Conservation (phyloP, 2,113 vertebrate species). For the Asarcornis scutulata region DNA sequence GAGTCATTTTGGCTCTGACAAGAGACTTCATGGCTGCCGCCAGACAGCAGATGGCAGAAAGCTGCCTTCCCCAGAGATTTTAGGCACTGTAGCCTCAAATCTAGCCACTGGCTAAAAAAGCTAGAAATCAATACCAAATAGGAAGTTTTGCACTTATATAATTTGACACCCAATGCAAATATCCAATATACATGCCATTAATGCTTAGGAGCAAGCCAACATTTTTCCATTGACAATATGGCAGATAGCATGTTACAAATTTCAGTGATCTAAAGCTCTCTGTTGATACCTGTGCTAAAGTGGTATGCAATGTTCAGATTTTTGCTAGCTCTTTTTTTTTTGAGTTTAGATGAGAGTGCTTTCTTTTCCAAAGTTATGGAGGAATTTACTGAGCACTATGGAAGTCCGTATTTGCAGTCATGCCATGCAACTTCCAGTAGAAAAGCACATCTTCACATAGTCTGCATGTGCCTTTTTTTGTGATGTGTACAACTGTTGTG, state of each 20-base stretch:
- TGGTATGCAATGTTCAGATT: not conserved
- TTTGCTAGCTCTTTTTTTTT: not conserved
- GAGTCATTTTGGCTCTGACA: not conserved
- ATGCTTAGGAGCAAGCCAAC: not conserved
- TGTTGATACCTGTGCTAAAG: not conserved
- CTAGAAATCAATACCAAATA: not conserved
- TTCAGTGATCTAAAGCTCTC: not conserved
- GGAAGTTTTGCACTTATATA: not conserved
- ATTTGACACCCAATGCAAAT: not conserved
- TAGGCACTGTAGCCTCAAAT: not conserved
- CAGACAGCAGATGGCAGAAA: not conserved
- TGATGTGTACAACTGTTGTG: not conserved
- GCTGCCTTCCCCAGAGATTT: not conserved
- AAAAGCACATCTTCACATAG: not conserved
- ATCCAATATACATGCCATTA: not conserved
- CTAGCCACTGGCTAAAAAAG: not conserved
- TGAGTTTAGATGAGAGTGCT: not conserved
- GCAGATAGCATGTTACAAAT: not conserved
- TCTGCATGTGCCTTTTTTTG: not conserved
- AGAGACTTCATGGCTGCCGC: not conserved
- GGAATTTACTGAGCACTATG: not conserved
- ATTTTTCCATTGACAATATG: not conserved
- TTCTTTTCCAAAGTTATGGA: not conserved
- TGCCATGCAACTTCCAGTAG: not conserved
- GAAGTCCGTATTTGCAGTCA: not conserved